Conservation (phyloP, 2,797 vertebrate species). For the Enteromius argenteus region DNA sequence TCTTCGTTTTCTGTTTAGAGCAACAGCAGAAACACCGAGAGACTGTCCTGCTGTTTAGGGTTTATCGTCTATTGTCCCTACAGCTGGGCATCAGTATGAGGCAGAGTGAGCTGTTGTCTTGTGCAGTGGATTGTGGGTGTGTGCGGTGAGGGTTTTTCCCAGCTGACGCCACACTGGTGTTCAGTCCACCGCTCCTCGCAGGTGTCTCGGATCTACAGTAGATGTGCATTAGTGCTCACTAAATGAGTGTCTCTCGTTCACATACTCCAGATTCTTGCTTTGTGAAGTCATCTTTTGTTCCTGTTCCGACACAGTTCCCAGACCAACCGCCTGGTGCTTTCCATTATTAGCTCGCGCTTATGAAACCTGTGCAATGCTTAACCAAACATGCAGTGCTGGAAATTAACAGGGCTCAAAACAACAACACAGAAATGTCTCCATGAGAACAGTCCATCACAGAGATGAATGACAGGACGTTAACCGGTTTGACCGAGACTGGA, state of each 20-base stretch:
- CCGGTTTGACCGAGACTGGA: not conserved
- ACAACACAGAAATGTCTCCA: not conserved
- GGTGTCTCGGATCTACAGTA: slow-evolving; percentile 11
- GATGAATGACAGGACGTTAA: not conserved
- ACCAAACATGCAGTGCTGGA: not conserved
- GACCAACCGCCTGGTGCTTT: slow-evolving; percentile 6
- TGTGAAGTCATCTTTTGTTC: slow-evolving; percentile 28
- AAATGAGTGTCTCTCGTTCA: not conserved
- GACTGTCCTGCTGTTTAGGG: slow-evolving; percentile 28
- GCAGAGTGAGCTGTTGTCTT: not conserved
- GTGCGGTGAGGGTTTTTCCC: slow-evolving; percentile 23
- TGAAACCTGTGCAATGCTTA: not conserved
- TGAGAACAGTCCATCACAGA: not conserved
- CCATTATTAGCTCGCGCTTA: not conserved
- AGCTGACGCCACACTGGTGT: not conserved
- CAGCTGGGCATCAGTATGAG: not conserved
- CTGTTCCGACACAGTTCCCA: slow-evolving; percentile 18
- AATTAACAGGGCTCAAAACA: not conserved
- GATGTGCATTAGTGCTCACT: not conserved
- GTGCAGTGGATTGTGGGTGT: not conserved
- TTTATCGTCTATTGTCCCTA: slow-evolving; percentile 40
- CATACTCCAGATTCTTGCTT: not conserved
- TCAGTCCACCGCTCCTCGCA: not conserved
- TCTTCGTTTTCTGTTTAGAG: not conserved
- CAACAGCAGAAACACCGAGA: not conserved